These are phyloP conservation scores for Eulithis prunata DNA, from an alignment of 2,888 invertebrate species.

Conservation along the genomic window DNA sequence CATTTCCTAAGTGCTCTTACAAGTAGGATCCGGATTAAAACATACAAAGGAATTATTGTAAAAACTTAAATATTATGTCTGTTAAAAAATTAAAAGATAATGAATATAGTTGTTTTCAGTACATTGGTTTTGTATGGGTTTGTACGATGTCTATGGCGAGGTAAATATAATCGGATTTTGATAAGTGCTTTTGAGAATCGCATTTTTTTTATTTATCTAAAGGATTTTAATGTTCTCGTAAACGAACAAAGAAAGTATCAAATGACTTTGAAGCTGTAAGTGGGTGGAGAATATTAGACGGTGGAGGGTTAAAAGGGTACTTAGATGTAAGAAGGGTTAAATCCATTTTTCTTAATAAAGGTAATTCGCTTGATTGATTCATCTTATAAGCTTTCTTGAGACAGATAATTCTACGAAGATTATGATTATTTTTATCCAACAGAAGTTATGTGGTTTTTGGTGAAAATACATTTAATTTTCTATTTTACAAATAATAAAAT, in stretches of 20 bases:
- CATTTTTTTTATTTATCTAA: slow-evolving; percentile 14
- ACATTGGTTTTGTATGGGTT: slow-evolving; percentile 57
- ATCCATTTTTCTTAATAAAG: neutral
- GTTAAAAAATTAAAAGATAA: slow-evolving; percentile 49
- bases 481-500: neutral
- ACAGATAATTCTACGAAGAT: too few species aligned
- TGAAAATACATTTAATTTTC: neutral
- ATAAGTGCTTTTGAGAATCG: slow-evolving; percentile 43
- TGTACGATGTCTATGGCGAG: slow-evolving; percentile 37
- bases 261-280: slow-evolving; percentile 8
- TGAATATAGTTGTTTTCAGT: slow-evolving; percentile 56
- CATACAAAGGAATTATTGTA: slow-evolving; percentile 37
- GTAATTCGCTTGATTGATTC: neutral
- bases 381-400: too few species aligned
- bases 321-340: neutral
- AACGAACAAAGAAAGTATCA: slow-evolving; percentile 16
- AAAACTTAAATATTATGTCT: slow-evolving; percentile 41
- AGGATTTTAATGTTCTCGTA: slow-evolving; percentile 20
- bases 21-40: slow-evolving; percentile 31
- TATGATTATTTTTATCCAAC: too few species aligned
- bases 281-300: slow-evolving; percentile 1
- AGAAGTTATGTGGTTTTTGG: too few species aligned
- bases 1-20: slow-evolving; percentile 34
- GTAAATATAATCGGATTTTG: slow-evolving; percentile 69
- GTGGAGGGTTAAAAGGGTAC: neutral